Evolutionary conservation across 1,140 invertebrate genomes (phyloP).

Genomic region (Achatina immaculata): DNA sequence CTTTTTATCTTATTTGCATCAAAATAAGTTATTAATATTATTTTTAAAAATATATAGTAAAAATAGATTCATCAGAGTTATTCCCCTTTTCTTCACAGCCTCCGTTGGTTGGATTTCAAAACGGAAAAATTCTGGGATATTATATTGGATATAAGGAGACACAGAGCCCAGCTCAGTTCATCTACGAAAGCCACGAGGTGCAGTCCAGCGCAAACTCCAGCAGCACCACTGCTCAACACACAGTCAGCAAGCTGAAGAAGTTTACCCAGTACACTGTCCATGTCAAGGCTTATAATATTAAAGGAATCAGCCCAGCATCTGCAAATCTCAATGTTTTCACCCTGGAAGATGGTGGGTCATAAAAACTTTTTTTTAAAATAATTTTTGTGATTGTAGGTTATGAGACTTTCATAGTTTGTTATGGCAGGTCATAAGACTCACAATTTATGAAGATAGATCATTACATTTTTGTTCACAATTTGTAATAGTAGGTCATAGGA

Average conservation of each 20-base stretch:
- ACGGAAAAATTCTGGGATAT: constrained; percentile 92
- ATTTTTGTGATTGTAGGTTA: too few species aligned
- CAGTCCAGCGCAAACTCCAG: background rate
- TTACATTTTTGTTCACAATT: too few species aligned
- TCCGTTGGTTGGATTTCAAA: constrained; percentile 85
- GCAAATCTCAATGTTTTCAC: constrained; percentile 83
- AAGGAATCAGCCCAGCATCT: constrained; percentile 86
- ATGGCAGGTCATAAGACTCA: too few species aligned
- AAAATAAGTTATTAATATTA: too few species aligned
- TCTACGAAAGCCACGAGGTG: constrained; percentile 63
- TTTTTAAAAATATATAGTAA: too few species aligned
- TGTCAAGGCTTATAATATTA: constrained; percentile 92
- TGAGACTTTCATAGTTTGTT: too few species aligned
- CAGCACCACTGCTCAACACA: constrained; percentile 39
- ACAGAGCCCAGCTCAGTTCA: constrained; percentile 65
- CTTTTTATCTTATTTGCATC: too few species aligned
- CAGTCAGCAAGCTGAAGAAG: constrained; percentile 77
- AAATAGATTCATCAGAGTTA: too few species aligned
- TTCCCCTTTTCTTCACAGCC: constrained; percentile 73
- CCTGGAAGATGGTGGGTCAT: constrained; percentile 86
- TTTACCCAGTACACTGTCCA: constrained; percentile 90
- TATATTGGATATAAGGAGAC: constrained; percentile 85
- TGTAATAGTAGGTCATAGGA: too few species aligned
- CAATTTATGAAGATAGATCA: too few species aligned
- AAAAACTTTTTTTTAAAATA: too few species aligned